Conservation (phyloP, 2,888 invertebrate genomes). For the Drosophila mimica region DNA sequence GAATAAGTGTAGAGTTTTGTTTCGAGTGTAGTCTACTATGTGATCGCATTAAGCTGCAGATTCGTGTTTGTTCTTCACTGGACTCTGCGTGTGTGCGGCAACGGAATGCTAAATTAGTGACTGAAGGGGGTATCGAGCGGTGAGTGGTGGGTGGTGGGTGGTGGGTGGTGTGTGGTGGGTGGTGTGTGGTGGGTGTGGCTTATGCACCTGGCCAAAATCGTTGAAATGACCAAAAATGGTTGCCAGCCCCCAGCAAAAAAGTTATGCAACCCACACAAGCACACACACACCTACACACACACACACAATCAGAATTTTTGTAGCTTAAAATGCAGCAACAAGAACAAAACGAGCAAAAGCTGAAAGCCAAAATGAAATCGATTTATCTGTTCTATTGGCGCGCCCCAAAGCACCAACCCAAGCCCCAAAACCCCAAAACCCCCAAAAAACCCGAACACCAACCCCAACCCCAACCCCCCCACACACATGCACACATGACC, state of each 20-base stretch:
- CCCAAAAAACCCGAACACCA: conserved; percentile 13
- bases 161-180: neutral
- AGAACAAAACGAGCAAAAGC: conserved; percentile 24
- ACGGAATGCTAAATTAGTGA: conserved; percentile 72
- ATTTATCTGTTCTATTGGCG: conserved; percentile 78
- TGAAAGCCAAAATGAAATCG: conserved; percentile 63
- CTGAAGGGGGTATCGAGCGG: neutral
- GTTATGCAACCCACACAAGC: conserved; percentile 10
- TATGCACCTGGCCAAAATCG: conserved; percentile 26
- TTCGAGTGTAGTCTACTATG: conserved; percentile 28
- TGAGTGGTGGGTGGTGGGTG: neutral
- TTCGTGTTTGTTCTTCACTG: conserved; percentile 59
- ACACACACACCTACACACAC: neutral
- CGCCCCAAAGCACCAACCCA: conserved; percentile 16
- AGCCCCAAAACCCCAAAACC: conserved; percentile 23
- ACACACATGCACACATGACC: conserved; percentile 46
- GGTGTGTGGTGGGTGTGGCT: neutral
- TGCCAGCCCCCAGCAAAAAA: conserved; percentile 3
- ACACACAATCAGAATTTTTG: conserved; percentile 22
- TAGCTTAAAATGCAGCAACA: conserved; percentile 49
- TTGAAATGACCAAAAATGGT: conserved; percentile 43
- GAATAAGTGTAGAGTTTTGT: neutral
- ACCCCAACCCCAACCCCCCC: conserved; percentile 23
- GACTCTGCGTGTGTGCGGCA: conserved; percentile 40
- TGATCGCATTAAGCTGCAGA: conserved; percentile 61